These are phyloP conservation scores for Pseudolycoriella hygida DNA, from an alignment of 2,888 invertebrate species.

Conservation along the genomic window DNA sequence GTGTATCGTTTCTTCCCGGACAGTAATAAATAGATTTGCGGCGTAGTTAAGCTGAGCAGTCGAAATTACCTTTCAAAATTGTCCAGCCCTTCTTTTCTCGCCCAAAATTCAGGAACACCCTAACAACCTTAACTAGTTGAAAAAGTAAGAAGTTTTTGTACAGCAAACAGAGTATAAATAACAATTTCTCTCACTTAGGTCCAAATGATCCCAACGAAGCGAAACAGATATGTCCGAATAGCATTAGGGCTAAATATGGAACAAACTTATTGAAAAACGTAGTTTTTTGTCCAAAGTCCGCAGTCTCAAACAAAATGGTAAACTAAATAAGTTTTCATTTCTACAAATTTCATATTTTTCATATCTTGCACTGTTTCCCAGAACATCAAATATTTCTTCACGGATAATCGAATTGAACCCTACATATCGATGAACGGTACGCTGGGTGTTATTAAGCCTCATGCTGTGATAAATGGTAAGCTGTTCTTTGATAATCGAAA, in stretches of 20 bases:
- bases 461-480: slow-evolving; percentile 57
- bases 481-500: neutral
- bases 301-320: slow-evolving; percentile 35
- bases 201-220: slow-evolving; percentile 42
- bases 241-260: slow-evolving; percentile 49
- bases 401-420: slow-evolving; percentile 26
- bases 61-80: no score
- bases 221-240: slow-evolving; percentile 32
- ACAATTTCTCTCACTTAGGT: slow-evolving; percentile 27
- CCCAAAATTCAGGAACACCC: no score
- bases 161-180: no score
- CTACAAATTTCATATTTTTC: slow-evolving; percentile 5
- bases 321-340: slow-evolving; percentile 6
- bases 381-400: neutral
- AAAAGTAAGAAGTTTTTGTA: no score
- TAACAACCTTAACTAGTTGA: no score
- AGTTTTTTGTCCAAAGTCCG: slow-evolving; percentile 43
- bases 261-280: slow-evolving; percentile 45
- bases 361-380: neutral
- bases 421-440: slow-evolving; percentile 49
- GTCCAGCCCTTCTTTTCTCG: no score
- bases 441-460: slow-evolving; percentile 77
- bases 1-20: no score
- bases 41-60: no score
- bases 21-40: no score